Conservation (phyloP, 2,797 vertebrate genomes). For the Enoplosus armatus region DNA sequence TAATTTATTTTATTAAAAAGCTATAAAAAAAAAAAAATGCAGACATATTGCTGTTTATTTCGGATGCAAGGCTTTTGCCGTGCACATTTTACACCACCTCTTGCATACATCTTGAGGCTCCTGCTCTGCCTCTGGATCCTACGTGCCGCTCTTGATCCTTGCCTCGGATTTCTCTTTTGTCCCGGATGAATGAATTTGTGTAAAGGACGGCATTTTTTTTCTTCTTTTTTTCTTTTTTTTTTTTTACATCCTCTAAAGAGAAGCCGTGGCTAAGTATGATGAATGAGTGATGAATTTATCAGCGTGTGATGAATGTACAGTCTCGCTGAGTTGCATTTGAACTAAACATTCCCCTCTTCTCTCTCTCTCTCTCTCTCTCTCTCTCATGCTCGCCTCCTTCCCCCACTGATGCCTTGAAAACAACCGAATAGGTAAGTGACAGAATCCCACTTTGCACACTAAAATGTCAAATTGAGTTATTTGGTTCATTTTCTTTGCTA, state of each 20-base stretch:
- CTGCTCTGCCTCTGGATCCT: neutral
- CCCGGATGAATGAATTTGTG: conserved; percentile 71
- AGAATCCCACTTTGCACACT: conserved; percentile 50
- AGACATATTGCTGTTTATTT: neutral
- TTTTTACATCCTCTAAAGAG: conserved; percentile 67
- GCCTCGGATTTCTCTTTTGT: conserved; percentile 31
- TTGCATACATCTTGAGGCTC: neutral
- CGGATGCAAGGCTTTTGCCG: neutral
- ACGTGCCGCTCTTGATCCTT: conserved; percentile 38
- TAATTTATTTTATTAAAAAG: neutral
- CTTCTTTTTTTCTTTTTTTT: too few relatives aligned
- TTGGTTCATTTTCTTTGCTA: conserved; percentile 54
- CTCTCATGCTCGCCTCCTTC: conserved; percentile 22
- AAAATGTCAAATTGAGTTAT: conserved; percentile 69
- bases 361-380: too few relatives aligned
- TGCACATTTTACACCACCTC: neutral
- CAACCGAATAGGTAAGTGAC: conserved; percentile 81
- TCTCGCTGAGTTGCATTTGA: conserved; percentile 50
- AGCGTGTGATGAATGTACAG: conserved; percentile 67
- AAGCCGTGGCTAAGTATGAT: conserved; percentile 75
- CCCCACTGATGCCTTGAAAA: conserved; percentile 53
- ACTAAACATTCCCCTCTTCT: conserved; percentile 62
- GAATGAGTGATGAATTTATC: conserved; percentile 78
- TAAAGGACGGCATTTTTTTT: conserved; percentile 72
- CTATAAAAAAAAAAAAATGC: neutral